Base-by-base conservation (phyloP, 2,797 vertebrate genomes). In the Myotis vivesi region DNA sequence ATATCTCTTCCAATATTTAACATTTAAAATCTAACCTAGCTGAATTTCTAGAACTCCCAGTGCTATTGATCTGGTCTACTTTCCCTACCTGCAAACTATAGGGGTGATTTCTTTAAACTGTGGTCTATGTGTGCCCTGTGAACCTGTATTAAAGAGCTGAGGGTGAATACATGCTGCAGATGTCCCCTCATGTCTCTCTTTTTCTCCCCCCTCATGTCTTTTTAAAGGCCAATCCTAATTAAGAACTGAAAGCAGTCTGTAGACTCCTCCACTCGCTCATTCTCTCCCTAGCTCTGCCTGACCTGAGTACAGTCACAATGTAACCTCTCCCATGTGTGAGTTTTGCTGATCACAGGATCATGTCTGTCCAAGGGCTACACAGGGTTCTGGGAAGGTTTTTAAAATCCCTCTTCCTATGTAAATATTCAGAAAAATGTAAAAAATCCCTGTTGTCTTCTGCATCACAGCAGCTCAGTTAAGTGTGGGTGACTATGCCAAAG, bases 371-470 rank as follows among this genome's bases (percentile, higher is more conserved):
- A 46, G 57, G 33, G 20, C 44, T 55, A 38, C 38, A 38, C 4
- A 94, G 23, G 49, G 46, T 30, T 92, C 33, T 79, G 33, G 73
- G 53, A 91, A 89, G 53, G 17, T 41, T 57, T 79, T 22, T 30
- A 64, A 68, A 38, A 76, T 9, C 15, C 16, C 12, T 59, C 51
- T 92, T 79, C 59, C 92, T 89, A 88, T 41, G 38, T 84, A 80
- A 95, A 93, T 66, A 96, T 59, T 88, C 36, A 92, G 79, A 19
- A 91, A 95, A 87, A 94, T n/a, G 19, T 69, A 90, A 62, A 68
- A 90, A 93, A 80, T 55, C 16, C 22, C 62, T 80, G 17, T 23
- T 79, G 38, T 87, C 46, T 68, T 90, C 57, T 22, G 30, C 25
- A 77, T 16, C 79, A 72, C 5, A 53, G n/a, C 36, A 36, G 57